phyloP scores from a whole-genome alignment of 2,113 vertebrate genomes.

The Mesocricetus auratus region DNA sequence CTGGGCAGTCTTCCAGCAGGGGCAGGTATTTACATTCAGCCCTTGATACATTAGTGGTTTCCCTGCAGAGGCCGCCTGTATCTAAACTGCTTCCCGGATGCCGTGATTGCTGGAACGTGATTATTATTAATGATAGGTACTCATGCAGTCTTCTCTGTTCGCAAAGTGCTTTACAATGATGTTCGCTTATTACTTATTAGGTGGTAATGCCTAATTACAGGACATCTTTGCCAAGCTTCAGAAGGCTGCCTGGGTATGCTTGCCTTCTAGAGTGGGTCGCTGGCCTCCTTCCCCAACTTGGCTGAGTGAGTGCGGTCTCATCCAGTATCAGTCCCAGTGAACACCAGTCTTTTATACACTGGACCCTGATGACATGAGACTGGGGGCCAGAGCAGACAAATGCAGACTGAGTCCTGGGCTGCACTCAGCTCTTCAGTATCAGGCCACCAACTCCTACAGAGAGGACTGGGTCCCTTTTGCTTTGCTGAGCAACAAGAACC shows the following conservation, averaged over 20 bases:
- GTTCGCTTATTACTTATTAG: slow-evolving; percentile 52
- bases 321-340: neutral
- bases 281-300: neutral
- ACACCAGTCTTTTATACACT: neutral
- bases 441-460: neutral
- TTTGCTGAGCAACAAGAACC: neutral
- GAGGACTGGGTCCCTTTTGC: neutral
- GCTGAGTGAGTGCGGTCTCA: neutral
- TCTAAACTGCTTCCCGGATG: slow-evolving; percentile 8
- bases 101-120: neutral
- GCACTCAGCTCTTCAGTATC: neutral
- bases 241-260: neutral
- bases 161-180: slow-evolving; percentile 35
- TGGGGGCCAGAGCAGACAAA: neutral
- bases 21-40: neutral
- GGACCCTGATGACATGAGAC: neutral
- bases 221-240: neutral
- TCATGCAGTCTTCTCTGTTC: neutral
- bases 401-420: no score
- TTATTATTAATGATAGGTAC: neutral
- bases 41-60: slow-evolving; percentile 38
- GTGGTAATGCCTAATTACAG: slow-evolving; percentile 47
- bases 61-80: neutral
- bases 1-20: slow-evolving; percentile 58
- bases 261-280: neutral